phyloP scores from a whole-genome alignment of 2,113 vertebrate species.

The Fregetta grallaria region DNA sequence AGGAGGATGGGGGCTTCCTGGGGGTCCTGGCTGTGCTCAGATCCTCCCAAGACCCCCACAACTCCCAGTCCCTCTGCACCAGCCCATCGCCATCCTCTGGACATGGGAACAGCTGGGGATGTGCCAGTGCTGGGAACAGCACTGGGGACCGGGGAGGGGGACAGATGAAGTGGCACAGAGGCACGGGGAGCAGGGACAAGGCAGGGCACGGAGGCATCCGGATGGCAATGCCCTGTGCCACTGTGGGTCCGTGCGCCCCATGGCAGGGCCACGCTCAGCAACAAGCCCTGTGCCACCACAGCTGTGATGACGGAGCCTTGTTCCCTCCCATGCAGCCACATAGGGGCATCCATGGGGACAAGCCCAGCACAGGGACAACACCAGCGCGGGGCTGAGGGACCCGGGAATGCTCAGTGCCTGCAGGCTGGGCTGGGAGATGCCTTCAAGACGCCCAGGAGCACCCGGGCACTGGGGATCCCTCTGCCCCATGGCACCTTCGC shows the following conservation, averaged over 20 bases:
- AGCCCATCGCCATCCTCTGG: not conserved
- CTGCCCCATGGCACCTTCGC: not conserved
- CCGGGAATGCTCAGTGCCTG: fast-evolving
- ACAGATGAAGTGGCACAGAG: not conserved
- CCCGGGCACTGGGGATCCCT: not conserved
- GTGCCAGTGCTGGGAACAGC: not conserved
- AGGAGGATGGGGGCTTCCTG: not conserved
- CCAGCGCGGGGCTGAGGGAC: not conserved
- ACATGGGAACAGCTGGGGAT: not conserved
- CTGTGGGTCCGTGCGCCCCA: fast-evolving
- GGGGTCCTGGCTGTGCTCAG: not conserved
- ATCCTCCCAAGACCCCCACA: fast-evolving
- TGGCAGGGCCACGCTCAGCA: not conserved
- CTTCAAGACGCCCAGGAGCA: not conserved
- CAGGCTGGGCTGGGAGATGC: not conserved
- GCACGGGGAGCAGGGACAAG: not conserved
- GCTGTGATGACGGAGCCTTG: not conserved
- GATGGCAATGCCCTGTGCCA: not conserved
- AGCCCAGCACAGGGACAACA: fast-evolving
- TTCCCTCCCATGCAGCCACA: not conserved
- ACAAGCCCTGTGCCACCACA: fast-evolving
- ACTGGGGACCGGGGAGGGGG: not conserved
- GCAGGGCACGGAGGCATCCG: fast-evolving
- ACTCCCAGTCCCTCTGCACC: not conserved
- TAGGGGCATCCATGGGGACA: not conserved